Base-by-base conservation (phyloP, 2,888 invertebrate species). In the Pseudoips prasinana region DNA sequence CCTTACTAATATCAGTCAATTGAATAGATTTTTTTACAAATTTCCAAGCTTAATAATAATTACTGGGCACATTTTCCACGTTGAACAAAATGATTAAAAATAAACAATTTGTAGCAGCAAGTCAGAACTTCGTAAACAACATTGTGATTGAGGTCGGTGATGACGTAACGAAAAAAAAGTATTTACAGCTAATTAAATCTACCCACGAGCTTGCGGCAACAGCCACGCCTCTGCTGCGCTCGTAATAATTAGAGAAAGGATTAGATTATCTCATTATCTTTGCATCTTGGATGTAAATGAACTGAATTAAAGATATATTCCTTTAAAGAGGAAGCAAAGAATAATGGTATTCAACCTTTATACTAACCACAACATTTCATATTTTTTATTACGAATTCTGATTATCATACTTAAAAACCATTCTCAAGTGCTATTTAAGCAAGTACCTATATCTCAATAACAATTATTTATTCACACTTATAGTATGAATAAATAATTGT, bases 121-220 rank as follows among this genome's bases (percentile, higher is more conserved):
- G n/a, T n/a, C n/a, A n/a, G n/a, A n/a, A 41, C 43, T 46, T 14
- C 28, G 56, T 52, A 56, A 54, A 54, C 52, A 48, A 27, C 33
- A 39, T 45, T 55, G 39, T 45, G 30, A 45, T 41, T 54, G 53
- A 54, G 54, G 58, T 58, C 56, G 57, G 39, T 41, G 59, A 58
- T 81, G 84, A 78, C 69, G 83, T 64, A 83, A 85, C 69, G 72
- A 73, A 73, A 81, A 83, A 83, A 78, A 78, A 71, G 64, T 74
- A 74, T 79, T 76, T 71, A 74, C 70, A 76, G 68, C 75, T 85
- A 86, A 88, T 87, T 87, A 87, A 86, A 85, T 85, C 73, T 81
- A 72, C 84, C 84, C 82, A 83, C 85, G 74, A 64, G 53, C 64
- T 69, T 81, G 78, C 75, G 72, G 82, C 80, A 83, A 80, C 69